Evolutionary conservation across 1,140 invertebrate genomes (phyloP).

Genomic region (Tetraneura akinire): DNA sequence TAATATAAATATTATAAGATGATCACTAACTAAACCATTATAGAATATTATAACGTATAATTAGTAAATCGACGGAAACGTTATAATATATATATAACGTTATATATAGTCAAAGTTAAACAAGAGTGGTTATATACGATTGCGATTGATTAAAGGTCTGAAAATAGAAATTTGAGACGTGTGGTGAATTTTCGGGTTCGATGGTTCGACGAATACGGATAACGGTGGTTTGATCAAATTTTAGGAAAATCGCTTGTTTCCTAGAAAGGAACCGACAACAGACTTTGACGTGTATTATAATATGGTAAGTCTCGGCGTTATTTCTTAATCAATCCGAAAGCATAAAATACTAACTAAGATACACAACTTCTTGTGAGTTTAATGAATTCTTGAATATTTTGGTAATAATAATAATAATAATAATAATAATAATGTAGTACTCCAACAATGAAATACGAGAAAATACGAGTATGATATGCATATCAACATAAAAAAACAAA

Average conservation of each 20-base stretch:
- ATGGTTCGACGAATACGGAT: background rate
- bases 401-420: no score
- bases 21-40: no score
- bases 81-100: background rate
- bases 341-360: background rate
- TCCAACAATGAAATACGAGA: no score
- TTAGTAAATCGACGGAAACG: background rate
- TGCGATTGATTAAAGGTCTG: slow-evolving; percentile 26
- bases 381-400: no score
- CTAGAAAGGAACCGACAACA: background rate
- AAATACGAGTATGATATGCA: no score
- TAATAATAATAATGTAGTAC: no score
- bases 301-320: slow-evolving; percentile 19
- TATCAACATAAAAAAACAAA: no score
- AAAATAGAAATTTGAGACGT: slow-evolving; percentile 1
- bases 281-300: background rate
- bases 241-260: background rate
- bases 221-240: slow-evolving; percentile 25
- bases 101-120: background rate
- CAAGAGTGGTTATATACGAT: background rate
- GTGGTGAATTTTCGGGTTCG: background rate
- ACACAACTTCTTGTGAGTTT: background rate
- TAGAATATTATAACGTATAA: no score
- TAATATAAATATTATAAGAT: no score
- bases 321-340: background rate